phyloP scores from a whole-genome alignment of 2,113 vertebrate species.

The Pseudolaguvia tuberculata region DNA sequence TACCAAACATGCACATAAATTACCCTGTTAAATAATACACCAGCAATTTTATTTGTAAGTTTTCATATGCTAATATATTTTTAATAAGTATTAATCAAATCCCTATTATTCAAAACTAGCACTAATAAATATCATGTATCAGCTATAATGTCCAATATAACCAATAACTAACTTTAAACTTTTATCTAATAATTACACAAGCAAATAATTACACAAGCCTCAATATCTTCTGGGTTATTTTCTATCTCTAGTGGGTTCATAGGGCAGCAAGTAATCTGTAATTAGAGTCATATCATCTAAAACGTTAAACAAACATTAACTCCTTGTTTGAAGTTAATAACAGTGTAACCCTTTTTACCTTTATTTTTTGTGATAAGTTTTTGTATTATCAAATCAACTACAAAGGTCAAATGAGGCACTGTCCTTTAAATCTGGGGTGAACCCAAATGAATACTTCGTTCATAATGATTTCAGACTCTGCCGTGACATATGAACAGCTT shows the following conservation, averaged over 20 bases:
- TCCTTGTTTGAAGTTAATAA: background rate
- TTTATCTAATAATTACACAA: no score
- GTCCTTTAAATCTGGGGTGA: background rate
- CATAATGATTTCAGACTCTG: conserved; percentile 44
- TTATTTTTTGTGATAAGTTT: no score
- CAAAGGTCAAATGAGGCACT: background rate
- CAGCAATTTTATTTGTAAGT: no score
- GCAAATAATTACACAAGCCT: background rate
- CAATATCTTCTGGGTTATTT: background rate
- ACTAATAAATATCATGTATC: no score
- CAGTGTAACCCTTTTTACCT: no score
- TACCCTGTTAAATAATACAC: no score
- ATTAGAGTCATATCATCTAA: background rate
- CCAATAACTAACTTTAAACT: no score
- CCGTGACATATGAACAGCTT: conserved; percentile 65
- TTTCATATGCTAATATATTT: no score
- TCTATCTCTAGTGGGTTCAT: background rate
- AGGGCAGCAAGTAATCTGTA: background rate
- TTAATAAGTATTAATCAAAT: no score
- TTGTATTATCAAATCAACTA: background rate
- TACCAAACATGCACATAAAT: no score
- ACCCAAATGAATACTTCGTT: background rate
- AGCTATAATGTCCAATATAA: no score
- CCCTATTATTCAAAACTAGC: no score
- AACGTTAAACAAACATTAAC: conserved; percentile 4